Conservation (phyloP, 2,888 invertebrate genomes). For the Melikaiella ostensackeni region DNA sequence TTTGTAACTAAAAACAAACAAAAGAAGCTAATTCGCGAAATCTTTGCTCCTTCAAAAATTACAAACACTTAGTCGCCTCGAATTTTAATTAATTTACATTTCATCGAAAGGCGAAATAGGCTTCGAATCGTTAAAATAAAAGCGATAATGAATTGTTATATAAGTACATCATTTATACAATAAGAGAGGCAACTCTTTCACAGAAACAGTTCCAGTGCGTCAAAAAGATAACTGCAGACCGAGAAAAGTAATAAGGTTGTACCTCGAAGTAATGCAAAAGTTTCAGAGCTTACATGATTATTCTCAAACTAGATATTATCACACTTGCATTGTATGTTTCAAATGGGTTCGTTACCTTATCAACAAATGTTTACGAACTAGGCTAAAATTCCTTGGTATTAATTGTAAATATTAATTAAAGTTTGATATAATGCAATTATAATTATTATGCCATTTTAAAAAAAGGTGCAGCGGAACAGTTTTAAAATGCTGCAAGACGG, state of each 20-base stretch:
- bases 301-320: constrained; percentile 38
- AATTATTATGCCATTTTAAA: constrained; percentile 3
- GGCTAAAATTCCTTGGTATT: constrained; percentile 10
- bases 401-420: constrained; percentile 8
- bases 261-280: constrained; percentile 4
- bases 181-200: neutral
- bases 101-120: neutral
- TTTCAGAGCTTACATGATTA: constrained; percentile 5
- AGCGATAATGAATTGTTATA: neutral
- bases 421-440: constrained; percentile 20
- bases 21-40: neutral
- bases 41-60: neutral
- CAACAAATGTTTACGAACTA: constrained; percentile 5
- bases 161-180: constrained; percentile 35
- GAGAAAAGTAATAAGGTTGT: constrained; percentile 4
- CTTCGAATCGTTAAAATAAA: neutral
- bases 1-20: neutral
- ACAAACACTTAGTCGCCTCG: constrained; percentile 17
- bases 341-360: constrained; percentile 12
- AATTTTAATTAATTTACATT: neutral
- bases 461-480: constrained; percentile 19
- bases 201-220: neutral
- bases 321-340: constrained; percentile 27
- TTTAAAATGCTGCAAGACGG: constrained; percentile 45
- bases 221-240: constrained; percentile 1